Evolutionary conservation across 2,888 invertebrate species (phyloP), one percentile per base, ranked within the genome.

Genomic region (Parnassius smintheus): DNA sequence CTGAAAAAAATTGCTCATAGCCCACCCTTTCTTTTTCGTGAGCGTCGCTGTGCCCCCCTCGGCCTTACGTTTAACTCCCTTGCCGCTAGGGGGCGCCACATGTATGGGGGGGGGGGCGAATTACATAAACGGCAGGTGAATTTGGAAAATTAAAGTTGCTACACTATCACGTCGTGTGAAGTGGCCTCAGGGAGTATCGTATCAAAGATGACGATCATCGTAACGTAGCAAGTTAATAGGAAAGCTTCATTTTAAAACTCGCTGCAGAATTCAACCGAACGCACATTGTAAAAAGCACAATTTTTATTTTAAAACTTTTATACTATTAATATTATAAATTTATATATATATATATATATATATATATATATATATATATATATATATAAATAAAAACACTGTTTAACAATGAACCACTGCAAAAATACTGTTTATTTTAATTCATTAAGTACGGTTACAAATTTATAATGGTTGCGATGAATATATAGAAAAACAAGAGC

Each of bases 1-100:
- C 85, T 83, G 78, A 86, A 89, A 91, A 91, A 91, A 91, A 91
- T 88, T 85, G 88, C 85, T 83, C 83, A 76, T 79, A 75, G 74
- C 81, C 90, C 91, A 89, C 91, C 91, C 89, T 83, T 90, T 89
- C 88, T 88, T 89, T 90, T 91, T 85, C 85, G 88, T 84, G 83
- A 86, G 81, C 87, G 87, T 85, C 85, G 86, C 84, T 75, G 73
- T 71, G 70, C 83, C 83, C 74, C 81, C 86, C 80, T 77, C 76
- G 74, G 81, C 81, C 85, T 81, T 84, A 85, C 84, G 83, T 83
- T 85, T 85, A 82, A 82, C 86, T 71, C 80, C 78, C 76, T 72
- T 75, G 80, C 80, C 77, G 75, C 72, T 75, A 80, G 78, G 79
- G 81, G 82, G 82, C 75, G 82, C 80, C 75, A 78, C 83, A 81